A percentile compares a stretch with the other conserved stretches of the same genome.
Conservation (phyloP, 92 coral and sea anemone genomes). For the Galaxea fascicularis region DNA sequence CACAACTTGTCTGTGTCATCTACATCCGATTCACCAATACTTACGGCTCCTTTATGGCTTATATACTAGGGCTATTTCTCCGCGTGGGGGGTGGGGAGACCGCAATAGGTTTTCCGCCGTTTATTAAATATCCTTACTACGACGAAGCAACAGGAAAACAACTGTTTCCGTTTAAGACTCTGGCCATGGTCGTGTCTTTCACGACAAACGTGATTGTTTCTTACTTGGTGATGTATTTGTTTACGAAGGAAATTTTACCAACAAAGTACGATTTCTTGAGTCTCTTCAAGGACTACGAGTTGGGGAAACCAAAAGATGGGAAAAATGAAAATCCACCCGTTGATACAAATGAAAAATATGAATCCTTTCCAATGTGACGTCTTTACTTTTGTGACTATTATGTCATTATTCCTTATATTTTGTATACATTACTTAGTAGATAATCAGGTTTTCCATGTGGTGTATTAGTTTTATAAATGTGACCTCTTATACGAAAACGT, state of each 20-base stretch:
- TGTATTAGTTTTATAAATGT: too few species aligned
- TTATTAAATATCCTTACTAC: conserved; percentile 83
- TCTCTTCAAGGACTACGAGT: conserved; percentile 69
- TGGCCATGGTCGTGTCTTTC: conserved; percentile 72
- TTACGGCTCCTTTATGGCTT: conserved; percentile 84
- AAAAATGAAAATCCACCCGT: not conserved
- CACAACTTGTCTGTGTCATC: conserved; percentile 92
- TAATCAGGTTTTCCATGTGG: too few species aligned
- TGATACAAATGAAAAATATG: not conserved
- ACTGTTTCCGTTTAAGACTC: conserved; percentile 77
- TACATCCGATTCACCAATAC: conserved; percentile 76
- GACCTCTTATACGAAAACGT: too few species aligned
- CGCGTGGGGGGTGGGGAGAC: conserved; percentile 90
- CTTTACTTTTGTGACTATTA: too few species aligned
- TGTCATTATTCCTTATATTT: too few species aligned
- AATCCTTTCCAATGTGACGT: too few species aligned
- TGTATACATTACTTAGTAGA: too few species aligned
- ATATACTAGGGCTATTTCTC: conserved; percentile 72
- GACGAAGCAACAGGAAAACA: conserved; percentile 61
- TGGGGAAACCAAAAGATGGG: conserved; percentile 8
- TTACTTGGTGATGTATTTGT: conserved; percentile 57
- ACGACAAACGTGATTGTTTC: conserved; percentile 63
- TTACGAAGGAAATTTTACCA: conserved; percentile 63
- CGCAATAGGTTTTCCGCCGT: conserved; percentile 72
- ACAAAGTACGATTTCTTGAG: conserved; percentile 66